Percentiles rank a stretch among this genome's conserved stretches.
phyloP scores from a whole-genome alignment of 2,888 invertebrate genomes.

The Trissonchulus sp. region DNA sequence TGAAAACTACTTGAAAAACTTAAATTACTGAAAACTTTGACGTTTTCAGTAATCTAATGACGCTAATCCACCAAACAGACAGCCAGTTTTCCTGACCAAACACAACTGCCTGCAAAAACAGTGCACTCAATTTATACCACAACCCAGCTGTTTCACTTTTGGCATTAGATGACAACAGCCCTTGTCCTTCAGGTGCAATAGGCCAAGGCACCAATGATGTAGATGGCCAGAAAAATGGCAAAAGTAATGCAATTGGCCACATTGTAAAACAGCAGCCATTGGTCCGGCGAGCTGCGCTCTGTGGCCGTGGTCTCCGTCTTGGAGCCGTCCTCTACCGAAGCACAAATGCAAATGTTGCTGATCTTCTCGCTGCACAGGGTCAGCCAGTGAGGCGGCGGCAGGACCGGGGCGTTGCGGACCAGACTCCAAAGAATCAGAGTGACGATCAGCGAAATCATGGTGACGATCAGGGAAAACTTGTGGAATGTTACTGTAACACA shows the following conservation, averaged over 20 bases:
- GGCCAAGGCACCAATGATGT: slow-evolving; percentile 8
- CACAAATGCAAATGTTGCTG: not conserved
- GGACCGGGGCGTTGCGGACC: not conserved
- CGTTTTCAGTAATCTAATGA: no score
- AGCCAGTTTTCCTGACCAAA: no score
- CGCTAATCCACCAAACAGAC: no score
- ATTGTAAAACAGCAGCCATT: slow-evolving; percentile 2
- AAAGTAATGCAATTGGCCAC: slow-evolving; percentile 20
- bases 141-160: no score
- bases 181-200: slow-evolving; percentile 17
- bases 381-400: slow-evolving; percentile 23
- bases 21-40: no score
- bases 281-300: not conserved
- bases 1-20: no score
- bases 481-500: slow-evolving; percentile 9
- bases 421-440: slow-evolving; percentile 10
- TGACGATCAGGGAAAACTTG: slow-evolving; percentile 16
- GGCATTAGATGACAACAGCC: no score
- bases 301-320: not conserved
- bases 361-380: slow-evolving; percentile 9
- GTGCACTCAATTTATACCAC: no score
- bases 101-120: no score
- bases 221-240: slow-evolving; percentile 15
- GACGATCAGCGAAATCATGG: slow-evolving; percentile 7
- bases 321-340: not conserved